phyloP scores from a whole-genome alignment of 2,113 vertebrate genomes.

The Oplegnathus fasciatus region DNA sequence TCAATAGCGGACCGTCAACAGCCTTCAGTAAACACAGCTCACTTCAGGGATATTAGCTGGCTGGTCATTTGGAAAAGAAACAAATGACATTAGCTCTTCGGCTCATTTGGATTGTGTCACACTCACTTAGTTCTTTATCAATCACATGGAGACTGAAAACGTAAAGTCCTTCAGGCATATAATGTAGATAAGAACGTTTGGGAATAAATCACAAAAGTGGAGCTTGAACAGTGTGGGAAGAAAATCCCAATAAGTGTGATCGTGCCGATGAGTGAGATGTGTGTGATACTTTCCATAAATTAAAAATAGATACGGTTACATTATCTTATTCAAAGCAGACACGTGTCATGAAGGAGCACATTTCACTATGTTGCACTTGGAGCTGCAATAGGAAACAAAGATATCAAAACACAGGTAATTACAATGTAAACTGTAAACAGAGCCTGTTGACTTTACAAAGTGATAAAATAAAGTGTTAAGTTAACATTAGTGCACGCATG shows the following conservation, averaged over 20 bases:
- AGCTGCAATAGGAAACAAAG: not conserved
- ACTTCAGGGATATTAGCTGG: not conserved
- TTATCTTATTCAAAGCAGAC: not conserved
- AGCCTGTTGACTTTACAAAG: not conserved
- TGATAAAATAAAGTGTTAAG: not conserved
- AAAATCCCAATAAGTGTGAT: not conserved
- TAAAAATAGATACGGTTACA: not conserved
- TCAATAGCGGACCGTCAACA: not conserved
- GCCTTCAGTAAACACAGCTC: not conserved
- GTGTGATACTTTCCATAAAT: constrained; percentile 11
- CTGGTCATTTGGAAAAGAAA: constrained; percentile 11
- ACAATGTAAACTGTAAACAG: not conserved
- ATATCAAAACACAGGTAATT: not conserved
- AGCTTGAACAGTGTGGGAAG: not conserved
- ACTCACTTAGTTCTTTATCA: constrained; percentile 19
- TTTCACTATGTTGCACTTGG: not conserved
- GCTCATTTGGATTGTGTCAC: constrained; percentile 35
- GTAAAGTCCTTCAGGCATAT: not conserved
- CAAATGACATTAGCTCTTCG: constrained; percentile 10
- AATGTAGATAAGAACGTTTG: not conserved
- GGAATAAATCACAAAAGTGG: not conserved
- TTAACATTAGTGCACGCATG: not conserved
- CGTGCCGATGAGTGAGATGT: not conserved
- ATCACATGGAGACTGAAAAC: not conserved
- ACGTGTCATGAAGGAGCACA: not conserved